Conservation (phyloP, 2,888 invertebrate genomes). For the Melanotus villosus region DNA sequence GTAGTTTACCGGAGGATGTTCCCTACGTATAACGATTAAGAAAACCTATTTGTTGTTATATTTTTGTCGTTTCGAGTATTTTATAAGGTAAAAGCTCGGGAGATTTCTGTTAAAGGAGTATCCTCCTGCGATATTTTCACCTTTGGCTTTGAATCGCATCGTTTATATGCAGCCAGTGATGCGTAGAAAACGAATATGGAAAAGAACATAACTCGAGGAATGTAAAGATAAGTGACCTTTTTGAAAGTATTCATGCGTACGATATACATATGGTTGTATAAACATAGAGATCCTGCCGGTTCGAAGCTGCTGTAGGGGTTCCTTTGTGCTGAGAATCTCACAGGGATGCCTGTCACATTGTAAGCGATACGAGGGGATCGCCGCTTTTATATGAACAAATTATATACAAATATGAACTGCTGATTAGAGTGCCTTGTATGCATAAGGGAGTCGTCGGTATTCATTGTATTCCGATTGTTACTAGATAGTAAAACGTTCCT, state of each 20-base stretch:
- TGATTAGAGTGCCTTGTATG: constrained; percentile 63
- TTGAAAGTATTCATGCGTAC: constrained; percentile 67
- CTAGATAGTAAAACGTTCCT: constrained; percentile 27
- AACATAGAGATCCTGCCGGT: constrained; percentile 56
- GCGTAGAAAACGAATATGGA: constrained; percentile 19
- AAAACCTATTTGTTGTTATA: too few relatives aligned
- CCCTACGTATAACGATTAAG: too few relatives aligned
- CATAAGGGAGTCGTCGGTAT: constrained; percentile 46
- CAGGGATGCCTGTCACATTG: constrained; percentile 65
- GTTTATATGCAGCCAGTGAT: constrained; percentile 9
- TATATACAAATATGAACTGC: constrained; percentile 70
- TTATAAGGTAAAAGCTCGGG: too few relatives aligned
- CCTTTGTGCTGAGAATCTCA: constrained; percentile 54
- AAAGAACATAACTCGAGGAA: constrained; percentile 59
- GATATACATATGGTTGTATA: constrained; percentile 65
- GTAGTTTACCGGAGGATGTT: not conserved
- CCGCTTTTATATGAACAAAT: constrained; percentile 69
- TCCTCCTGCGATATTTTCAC: not conserved
- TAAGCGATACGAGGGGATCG: constrained; percentile 64
- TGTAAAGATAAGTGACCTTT: constrained; percentile 63
- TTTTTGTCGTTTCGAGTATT: too few relatives aligned
- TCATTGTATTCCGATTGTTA: constrained; percentile 41
- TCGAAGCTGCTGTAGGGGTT: constrained; percentile 53
- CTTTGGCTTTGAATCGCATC: not conserved
- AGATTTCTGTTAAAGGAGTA: not conserved